Evolutionary conservation across 2,888 invertebrate genomes (phyloP), one percentile per base, ranked within the genome.

Genomic region (Agrochola macilenta): DNA sequence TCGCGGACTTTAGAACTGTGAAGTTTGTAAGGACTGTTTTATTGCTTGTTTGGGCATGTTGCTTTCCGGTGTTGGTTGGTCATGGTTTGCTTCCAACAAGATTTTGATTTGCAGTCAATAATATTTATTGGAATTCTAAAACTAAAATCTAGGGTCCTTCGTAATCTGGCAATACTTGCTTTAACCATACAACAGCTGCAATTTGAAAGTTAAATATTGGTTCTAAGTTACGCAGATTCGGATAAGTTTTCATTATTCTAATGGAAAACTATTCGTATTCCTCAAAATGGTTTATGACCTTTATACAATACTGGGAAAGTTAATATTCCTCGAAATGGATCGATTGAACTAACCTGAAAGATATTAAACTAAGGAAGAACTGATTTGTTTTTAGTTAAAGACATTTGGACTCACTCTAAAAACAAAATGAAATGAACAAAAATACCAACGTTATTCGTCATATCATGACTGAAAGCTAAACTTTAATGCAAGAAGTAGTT

Each of bases 21-120:
- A 35, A 39, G 26, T 58, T 66, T 76, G 46, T 26, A 57, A 54
- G 52, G 58, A 64, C 46, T 12, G 14, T 5, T 81, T 68, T 70
- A 66, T 63, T 57, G 12, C 61, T 63, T 68, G 49, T 69, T 79
- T 61, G 23, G 26, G 2, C 54, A 79, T 54, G 30, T 69, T 1
- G 52, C 4, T 64, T 78, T 65, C 52, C 46, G 39, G 5, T 81
- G 52, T 83, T 69, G 17, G 39, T 63, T 76, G 69, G 69, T 72
- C 72, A 72, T 80, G 71, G 80, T 64, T 64, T 3, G 0, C 4
- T 17, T 57, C 9, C 14, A n/a, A n/a, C 14, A 46, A 39, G 14
- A 57, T 78, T 76, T 39, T 69, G 2, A 54, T 23, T 43, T 35
- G 4, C 26, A 23, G 5, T 12, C 11, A 35, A 17, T 35, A 35